These are phyloP conservation scores for Stenopsyche tienmushanensis DNA, from an alignment of 1,140 invertebrate genomes.

Conservation along the genomic window DNA sequence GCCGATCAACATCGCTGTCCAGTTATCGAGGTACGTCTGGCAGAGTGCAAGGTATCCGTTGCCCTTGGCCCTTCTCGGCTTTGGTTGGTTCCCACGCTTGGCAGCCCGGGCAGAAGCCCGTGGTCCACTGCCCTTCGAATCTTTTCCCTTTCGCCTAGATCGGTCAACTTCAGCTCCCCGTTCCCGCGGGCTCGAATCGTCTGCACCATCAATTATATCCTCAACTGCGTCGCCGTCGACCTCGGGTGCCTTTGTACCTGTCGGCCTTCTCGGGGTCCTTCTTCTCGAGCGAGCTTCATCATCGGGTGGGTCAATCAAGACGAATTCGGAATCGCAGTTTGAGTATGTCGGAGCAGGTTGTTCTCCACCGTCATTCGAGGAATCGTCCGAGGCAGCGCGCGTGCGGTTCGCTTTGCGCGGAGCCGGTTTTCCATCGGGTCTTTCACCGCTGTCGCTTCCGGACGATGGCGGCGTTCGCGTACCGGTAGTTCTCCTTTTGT, in stretches of 20 bases:
- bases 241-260: slow-evolving; percentile 44
- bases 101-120: too few species aligned
- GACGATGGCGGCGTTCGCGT: slow-evolving; percentile 48
- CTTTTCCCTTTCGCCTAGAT: slow-evolving; percentile 43
- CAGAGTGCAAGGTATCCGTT: slow-evolving; percentile 53
- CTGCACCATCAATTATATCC: slow-evolving; percentile 41
- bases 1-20: slow-evolving; percentile 68
- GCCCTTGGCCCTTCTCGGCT: slow-evolving; percentile 51
- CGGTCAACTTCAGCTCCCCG: slow-evolving; percentile 49
- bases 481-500: slow-evolving; percentile 24
- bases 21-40: slow-evolving; percentile 62
- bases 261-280: slow-evolving; percentile 36
- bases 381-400: background rate
- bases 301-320: slow-evolving; percentile 45
- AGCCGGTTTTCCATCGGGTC: slow-evolving; percentile 47
- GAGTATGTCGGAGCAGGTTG: slow-evolving; percentile 24
- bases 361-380: slow-evolving; percentile 40
- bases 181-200: slow-evolving; percentile 45
- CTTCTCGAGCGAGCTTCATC: slow-evolving; percentile 43
- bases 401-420: too few species aligned
- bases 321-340: slow-evolving; percentile 50
- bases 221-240: slow-evolving; percentile 41
- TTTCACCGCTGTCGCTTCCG: slow-evolving; percentile 54
- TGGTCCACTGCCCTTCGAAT: too few species aligned
- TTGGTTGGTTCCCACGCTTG: slow-evolving; percentile 49